Evolutionary conservation across 2,113 vertebrate species (phyloP).

Genomic region (Okapia johnstoni): DNA sequence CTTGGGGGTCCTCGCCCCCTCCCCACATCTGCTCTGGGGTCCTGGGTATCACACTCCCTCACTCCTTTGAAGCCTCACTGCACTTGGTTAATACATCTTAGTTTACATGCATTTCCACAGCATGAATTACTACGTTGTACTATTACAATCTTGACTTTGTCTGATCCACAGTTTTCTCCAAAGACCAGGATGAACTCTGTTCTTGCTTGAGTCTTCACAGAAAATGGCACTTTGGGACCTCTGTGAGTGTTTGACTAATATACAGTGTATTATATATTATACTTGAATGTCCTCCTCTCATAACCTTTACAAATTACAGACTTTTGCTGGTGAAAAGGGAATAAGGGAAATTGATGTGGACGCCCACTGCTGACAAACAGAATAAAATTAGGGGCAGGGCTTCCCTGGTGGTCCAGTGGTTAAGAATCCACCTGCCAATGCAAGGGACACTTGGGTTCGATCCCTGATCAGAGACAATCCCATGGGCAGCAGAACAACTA

Average conservation of each 20-base stretch:
- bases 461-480: neutral
- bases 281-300: neutral
- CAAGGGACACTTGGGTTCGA: neutral
- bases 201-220: neutral
- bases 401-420: neutral
- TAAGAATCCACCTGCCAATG: neutral
- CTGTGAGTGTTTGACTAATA: neutral
- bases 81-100: neutral
- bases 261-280: neutral
- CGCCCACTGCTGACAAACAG: neutral
- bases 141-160: neutral
- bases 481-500: neutral
- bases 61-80: neutral
- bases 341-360: neutral
- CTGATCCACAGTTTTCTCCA: neutral
- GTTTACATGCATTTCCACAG: neutral
- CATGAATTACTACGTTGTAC: neutral
- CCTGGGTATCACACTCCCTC: no score
- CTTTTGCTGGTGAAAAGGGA: neutral
- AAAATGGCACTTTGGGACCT: neutral
- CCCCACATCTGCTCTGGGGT: neutral
- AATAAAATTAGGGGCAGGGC: neutral
- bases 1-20: accelerated
- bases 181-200: neutral
- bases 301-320: neutral